Conservation (phyloP, 2,113 vertebrate species). For the Pelodiscus sinensis region DNA sequence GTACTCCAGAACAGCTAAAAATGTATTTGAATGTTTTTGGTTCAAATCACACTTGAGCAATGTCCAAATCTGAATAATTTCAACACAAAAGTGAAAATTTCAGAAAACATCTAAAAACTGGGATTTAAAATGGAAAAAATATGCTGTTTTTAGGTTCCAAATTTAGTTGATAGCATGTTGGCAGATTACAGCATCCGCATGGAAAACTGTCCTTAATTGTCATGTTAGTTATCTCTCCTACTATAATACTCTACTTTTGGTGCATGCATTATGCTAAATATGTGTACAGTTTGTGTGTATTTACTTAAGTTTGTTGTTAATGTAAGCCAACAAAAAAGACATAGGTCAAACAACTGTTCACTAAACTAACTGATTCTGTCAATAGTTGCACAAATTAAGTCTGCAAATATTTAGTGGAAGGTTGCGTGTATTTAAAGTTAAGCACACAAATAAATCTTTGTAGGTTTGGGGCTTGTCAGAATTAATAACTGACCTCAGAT, state of each 20-base stretch:
- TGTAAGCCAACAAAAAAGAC: not conserved
- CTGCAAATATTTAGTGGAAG: not conserved
- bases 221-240: not conserved
- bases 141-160: not conserved
- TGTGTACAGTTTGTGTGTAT: not conserved
- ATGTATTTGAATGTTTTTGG: not conserved
- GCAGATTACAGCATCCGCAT: not conserved
- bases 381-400: not conserved
- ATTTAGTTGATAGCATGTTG: not conserved
- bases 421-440: slow-evolving; percentile 28
- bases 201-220: not conserved
- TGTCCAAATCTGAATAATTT: not conserved
- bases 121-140: not conserved
- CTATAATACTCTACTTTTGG: not conserved
- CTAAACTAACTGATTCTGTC: not conserved
- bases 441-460: not conserved
- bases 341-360: not conserved
- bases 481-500: not conserved
- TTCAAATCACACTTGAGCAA: not conserved
- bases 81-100: not conserved
- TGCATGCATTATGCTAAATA: not conserved
- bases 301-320: not conserved
- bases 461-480: not conserved
- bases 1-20: not conserved
- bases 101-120: not conserved